Base-by-base conservation (phyloP, 1,140 invertebrate species). In the Drosophila takahashii region DNA sequence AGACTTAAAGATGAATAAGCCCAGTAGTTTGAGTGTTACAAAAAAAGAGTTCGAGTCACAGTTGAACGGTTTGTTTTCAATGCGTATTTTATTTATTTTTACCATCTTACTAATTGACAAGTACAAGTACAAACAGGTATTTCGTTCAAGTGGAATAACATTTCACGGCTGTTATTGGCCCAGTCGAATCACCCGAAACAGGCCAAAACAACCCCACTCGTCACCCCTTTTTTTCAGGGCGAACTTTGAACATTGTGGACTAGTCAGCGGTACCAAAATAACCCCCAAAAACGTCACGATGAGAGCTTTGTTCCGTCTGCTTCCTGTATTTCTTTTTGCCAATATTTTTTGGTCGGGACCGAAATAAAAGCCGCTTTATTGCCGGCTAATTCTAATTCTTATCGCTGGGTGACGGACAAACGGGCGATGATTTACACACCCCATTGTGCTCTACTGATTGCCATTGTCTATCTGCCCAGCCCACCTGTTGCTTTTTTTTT, bases 61-160 rank as follows among this genome's bases (percentile, higher is more conserved):
- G 16, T 39, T 26, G 26, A 42, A 5, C 3, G 5, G 13, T 32
- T 9, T 18, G 9, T 39, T 52, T 48, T 32, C 32, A 64, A 44
- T 65, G 71, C 45, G 73, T 69, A 45, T 53, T 65, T 27, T 22
- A 34, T 67, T 58, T 86, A 86, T 87, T 86, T 86, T 52, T 66
- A 65, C 59, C 51, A 42, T 50, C 61, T 89, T 87, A 87, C 83
- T 87, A 87, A 87, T 87, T 77, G 47, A 37, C 53, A 59, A 56
- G 27, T 11, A 16, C 51, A 45, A 26, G 42, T 37, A 39, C 27
- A 70, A 57, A 51, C 65, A 59, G 51, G 70, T 42, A 89, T 87
- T 89, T 72, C 84, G 51, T 29, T 39, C 27, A 29, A 44, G 36
- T 41, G 73, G 58, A 61, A 70, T 47, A 53, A 50, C 34, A 62